phyloP scores from a whole-genome alignment of 2,797 vertebrate genomes.

The Pampus argenteus region DNA sequence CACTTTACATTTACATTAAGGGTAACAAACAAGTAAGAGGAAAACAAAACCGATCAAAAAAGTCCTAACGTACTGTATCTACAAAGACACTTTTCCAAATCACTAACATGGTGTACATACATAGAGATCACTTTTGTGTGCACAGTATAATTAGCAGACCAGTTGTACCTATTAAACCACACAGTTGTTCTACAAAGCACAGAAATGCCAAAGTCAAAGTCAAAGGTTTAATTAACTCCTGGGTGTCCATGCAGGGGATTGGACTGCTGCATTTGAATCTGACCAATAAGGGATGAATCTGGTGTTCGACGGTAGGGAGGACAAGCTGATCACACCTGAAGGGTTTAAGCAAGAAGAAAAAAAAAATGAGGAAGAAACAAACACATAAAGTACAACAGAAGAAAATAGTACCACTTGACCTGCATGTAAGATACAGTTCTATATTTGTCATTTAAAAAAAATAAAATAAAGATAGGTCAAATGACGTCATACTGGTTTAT shows the following conservation, averaged over 20 bases:
- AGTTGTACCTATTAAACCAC: background rate
- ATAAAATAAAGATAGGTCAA: slow-evolving; percentile 1
- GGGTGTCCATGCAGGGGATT: background rate
- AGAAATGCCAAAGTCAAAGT: background rate
- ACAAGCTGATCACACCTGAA: background rate
- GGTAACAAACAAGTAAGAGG: slow-evolving; percentile 9
- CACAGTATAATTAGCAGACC: background rate
- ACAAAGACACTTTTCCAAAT: slow-evolving; percentile 3
- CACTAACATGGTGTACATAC: background rate
- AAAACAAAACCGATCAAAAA: slow-evolving; percentile 11
- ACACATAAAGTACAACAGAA: background rate
- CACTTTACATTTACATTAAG: slow-evolving; percentile 40
- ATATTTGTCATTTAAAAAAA: background rate
- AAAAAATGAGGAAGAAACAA: background rate
- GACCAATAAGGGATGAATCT: slow-evolving; percentile 1
- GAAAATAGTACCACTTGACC: no score
- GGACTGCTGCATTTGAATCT: background rate
- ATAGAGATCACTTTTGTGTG: background rate
- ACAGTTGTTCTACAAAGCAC: background rate
- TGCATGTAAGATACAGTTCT: background rate
- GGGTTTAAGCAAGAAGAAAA: background rate
- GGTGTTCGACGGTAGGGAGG: background rate
- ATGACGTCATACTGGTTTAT: background rate
- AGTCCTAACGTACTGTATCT: background rate
- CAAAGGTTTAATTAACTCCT: background rate